phyloP scores from a whole-genome alignment of 2,113 vertebrate genomes.

The Oryzias woworae region DNA sequence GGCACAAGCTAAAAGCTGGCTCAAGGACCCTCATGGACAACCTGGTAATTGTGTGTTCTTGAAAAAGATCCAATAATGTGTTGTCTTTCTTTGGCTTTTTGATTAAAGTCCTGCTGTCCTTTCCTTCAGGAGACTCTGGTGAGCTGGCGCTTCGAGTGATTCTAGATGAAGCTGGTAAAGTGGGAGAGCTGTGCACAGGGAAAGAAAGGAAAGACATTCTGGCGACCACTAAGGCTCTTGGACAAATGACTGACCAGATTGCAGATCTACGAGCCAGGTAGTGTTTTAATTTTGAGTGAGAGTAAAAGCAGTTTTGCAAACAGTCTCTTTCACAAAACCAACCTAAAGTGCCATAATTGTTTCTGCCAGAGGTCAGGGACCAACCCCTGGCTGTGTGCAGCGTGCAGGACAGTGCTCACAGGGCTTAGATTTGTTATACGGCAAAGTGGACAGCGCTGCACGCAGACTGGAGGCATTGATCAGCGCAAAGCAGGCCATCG shows the following conservation, averaged over 20 bases:
- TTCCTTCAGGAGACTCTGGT: slow-evolving; percentile 84
- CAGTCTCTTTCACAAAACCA: not conserved
- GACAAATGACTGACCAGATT: slow-evolving; percentile 94
- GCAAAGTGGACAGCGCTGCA: slow-evolving; percentile 92
- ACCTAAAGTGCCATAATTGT: slow-evolving; percentile 13
- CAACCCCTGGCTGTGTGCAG: slow-evolving; percentile 88
- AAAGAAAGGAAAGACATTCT: slow-evolving; percentile 94
- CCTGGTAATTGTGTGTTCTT: slow-evolving; percentile 79
- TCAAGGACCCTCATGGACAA: slow-evolving; percentile 89
- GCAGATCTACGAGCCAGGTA: slow-evolving; percentile 90
- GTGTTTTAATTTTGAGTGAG: not conserved
- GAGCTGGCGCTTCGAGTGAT: slow-evolving; percentile 93
- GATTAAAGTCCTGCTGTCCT: not conserved
- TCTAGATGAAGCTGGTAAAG: slow-evolving; percentile 95
- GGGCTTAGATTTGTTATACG: slow-evolving; percentile 91
- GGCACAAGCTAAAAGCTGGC: slow-evolving; percentile 93
- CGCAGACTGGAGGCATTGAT: slow-evolving; percentile 94
- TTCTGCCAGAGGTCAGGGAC: slow-evolving; percentile 85
- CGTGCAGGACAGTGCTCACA: slow-evolving; percentile 92
- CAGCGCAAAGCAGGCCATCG: slow-evolving; percentile 94
- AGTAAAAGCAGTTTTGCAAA: not conserved
- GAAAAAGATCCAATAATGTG: not conserved
- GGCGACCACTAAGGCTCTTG: slow-evolving; percentile 87
- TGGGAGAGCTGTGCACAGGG: slow-evolving; percentile 94
- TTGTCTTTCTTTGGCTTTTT: not conserved